Conservation (phyloP, 2,797 vertebrate genomes). For the Karalla daura region DNA sequence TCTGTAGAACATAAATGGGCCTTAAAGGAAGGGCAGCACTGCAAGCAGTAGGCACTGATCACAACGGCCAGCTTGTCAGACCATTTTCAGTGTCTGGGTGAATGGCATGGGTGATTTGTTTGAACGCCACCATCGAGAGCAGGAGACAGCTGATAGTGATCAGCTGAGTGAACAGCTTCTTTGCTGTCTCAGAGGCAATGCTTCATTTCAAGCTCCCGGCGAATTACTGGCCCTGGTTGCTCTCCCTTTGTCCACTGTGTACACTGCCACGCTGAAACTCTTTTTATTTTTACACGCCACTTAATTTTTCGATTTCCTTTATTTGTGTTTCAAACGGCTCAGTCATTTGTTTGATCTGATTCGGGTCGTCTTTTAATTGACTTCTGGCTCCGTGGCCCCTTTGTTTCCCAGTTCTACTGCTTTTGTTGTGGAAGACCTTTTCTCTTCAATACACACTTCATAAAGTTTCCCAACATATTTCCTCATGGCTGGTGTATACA, state of each 20-base stretch:
- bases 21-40: not conserved
- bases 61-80: not conserved
- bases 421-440: conserved; percentile 4
- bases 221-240: not conserved
- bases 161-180: conserved; percentile 3
- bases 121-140: not conserved
- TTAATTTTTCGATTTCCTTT: conserved; percentile 23
- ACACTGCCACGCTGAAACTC: not conserved
- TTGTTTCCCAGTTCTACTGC: conserved; percentile 11
- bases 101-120: conserved; percentile 10
- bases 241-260: not conserved
- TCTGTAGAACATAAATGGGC: not conserved
- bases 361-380: conserved; percentile 5
- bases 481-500: not conserved
- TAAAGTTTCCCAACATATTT: conserved; percentile 3
- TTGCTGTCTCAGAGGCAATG: not conserved
- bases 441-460: conserved; percentile 1
- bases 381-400: not conserved
- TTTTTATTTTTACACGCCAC: not conserved
- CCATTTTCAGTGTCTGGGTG: not conserved
- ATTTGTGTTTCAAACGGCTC: conserved; percentile 3
- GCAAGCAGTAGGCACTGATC: not conserved
- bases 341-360: conserved; percentile 9
- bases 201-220: not conserved
- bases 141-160: conserved; percentile 6